These are phyloP conservation scores for Neolamprologus sp. DNA, from an alignment of 2,113 vertebrate genomes.

Conservation along the genomic window DNA sequence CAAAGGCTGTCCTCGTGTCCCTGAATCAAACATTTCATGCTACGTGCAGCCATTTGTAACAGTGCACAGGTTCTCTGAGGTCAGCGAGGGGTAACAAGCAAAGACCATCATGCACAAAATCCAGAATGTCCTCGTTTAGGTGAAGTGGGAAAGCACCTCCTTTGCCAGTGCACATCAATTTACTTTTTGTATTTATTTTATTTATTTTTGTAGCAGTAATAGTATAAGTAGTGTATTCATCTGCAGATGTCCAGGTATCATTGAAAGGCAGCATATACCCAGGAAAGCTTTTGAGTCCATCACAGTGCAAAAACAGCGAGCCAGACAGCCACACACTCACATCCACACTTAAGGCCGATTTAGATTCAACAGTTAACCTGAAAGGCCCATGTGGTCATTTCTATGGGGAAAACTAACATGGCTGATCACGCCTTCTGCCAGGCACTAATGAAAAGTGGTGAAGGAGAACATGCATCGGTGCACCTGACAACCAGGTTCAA, in stretches of 20 bases:
- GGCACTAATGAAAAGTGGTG: not conserved
- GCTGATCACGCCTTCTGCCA: not conserved
- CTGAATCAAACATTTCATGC: not conserved
- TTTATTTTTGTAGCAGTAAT: not conserved
- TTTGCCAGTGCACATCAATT: not conserved
- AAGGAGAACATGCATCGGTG: not conserved
- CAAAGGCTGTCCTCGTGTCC: not conserved
- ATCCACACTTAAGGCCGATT: not conserved
- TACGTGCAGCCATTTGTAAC: fast-evolving
- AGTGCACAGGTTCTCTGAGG: not conserved
- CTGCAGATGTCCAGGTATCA: not conserved
- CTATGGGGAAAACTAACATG: not conserved
- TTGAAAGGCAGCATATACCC: not conserved
- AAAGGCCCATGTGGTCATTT: not conserved
- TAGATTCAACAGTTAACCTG: not conserved
- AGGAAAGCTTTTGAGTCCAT: not conserved
- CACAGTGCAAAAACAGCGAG: not conserved
- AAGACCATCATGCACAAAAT: not conserved
- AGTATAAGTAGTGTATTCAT: not conserved
- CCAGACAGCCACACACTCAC: not conserved
- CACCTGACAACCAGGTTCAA: not conserved
- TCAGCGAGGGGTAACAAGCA: not conserved
- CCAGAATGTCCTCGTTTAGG: not conserved
- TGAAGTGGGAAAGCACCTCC: fast-evolving
- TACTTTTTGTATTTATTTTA: not conserved